Percentiles rank a stretch among this genome's conserved stretches.
These are phyloP conservation scores for Intellagama lesueurii DNA, from an alignment of 2,797 vertebrate species.

Conservation along the genomic window DNA sequence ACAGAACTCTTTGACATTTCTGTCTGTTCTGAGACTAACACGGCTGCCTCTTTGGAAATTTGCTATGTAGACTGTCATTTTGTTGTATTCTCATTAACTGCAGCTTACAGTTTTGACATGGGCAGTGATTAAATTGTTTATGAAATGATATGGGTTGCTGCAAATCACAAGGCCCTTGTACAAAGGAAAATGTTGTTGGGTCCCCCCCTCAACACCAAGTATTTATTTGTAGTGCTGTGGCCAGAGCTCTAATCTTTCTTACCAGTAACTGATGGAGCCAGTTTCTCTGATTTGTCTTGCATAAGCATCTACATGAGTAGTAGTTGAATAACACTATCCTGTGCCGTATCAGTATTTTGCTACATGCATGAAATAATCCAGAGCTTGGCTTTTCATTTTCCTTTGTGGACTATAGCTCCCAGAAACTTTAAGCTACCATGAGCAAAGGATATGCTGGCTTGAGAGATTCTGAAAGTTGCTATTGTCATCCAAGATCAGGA, in stretches of 20 bases:
- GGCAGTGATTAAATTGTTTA: neutral
- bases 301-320: neutral
- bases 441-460: too few relatives aligned
- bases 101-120: neutral
- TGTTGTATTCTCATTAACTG: neutral
- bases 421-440: too few relatives aligned
- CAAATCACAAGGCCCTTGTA: neutral
- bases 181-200: neutral
- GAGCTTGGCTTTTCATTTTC: too few relatives aligned
- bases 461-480: too few relatives aligned
- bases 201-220: neutral
- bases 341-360: neutral
- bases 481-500: neutral
- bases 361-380: neutral
- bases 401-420: too few relatives aligned
- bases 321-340: neutral
- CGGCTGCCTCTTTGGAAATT: neutral
- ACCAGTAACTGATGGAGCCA: neutral
- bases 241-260: neutral
- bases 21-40: neutral
- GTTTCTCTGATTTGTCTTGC: neutral
- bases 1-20: neutral
- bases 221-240: neutral
- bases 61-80: neutral
- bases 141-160: neutral